Evolutionary conservation across 2,113 vertebrate genomes (phyloP).

Genomic region (Butorides virescens): DNA sequence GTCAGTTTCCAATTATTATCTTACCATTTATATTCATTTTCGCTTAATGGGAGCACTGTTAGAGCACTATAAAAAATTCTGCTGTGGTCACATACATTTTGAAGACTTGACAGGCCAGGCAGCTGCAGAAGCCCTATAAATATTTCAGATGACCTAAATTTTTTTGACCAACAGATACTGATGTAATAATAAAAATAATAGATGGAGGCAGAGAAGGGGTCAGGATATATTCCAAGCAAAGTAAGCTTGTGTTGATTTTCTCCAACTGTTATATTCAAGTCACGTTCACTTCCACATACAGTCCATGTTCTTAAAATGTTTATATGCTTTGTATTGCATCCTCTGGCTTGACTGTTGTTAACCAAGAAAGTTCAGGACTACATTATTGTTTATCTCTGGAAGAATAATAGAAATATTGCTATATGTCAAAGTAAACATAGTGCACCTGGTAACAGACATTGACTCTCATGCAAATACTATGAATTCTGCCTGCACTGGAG

Average conservation of each 20-base stretch:
- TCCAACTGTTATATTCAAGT: not conserved
- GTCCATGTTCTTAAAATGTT: not conserved
- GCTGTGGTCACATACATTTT: not conserved
- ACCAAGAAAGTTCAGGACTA: not conserved
- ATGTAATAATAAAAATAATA: not conserved
- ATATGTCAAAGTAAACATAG: not conserved
- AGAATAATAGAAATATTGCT: not conserved
- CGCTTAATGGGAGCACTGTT: not conserved
- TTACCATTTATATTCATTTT: slow-evolving; percentile 13
- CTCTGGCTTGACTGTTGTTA: not conserved
- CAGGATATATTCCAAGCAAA: not conserved
- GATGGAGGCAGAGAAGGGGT: not conserved
- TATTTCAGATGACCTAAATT: not conserved
- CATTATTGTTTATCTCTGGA: not conserved
- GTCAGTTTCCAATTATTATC: slow-evolving; percentile 9
- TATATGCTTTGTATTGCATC: not conserved
- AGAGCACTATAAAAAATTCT: not conserved
- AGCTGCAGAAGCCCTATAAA: not conserved
- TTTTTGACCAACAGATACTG: not conserved
- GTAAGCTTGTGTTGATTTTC: not conserved
- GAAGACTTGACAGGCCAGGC: not conserved
- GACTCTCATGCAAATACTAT: not conserved
- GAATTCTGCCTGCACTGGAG: not conserved
- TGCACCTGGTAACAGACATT: not conserved
- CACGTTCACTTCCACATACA: not conserved